Evolutionary conservation across 2,888 invertebrate species (phyloP).

Genomic region (Adelphocoris suturalis): DNA sequence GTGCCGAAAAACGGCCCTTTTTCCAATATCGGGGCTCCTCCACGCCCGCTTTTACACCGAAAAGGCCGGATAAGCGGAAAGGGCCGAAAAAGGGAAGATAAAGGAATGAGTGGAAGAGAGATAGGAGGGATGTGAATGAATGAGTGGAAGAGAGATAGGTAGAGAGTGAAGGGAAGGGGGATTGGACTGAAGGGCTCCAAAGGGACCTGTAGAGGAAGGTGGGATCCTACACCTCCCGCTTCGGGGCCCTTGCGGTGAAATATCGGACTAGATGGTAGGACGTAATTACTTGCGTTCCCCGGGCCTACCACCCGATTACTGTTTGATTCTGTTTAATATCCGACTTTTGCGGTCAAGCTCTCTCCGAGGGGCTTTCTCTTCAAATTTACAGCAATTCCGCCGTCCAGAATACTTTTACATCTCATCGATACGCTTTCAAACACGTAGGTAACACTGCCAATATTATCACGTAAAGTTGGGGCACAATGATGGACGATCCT

Average conservation of each 20-base stretch:
- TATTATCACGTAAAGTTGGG: background rate
- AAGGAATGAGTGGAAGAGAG: too few species aligned
- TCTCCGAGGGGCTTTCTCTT: background rate
- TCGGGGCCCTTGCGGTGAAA: conserved; percentile 34
- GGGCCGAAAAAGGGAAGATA: conserved; percentile 36
- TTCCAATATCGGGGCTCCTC: conserved; percentile 29
- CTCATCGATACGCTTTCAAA: background rate
- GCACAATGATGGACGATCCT: too few species aligned
- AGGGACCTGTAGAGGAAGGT: conserved; percentile 47
- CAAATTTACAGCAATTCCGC: background rate
- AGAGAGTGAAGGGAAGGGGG: background rate
- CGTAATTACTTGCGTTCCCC: conserved; percentile 49
- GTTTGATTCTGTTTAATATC: conserved; percentile 63
- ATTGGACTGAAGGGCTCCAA: conserved; percentile 26
- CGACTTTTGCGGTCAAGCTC: conserved; percentile 29
- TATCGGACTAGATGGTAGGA: conserved; percentile 31
- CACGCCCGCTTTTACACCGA: background rate
- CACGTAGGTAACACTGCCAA: background rate
- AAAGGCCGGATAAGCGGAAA: background rate
- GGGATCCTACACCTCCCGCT: conserved; percentile 19
- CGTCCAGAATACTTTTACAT: background rate
- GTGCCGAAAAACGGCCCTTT: conserved; percentile 41
- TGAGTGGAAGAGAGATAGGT: background rate
- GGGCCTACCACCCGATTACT: conserved; percentile 32
- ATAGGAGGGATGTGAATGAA: too few species aligned